Conservation (phyloP, 2,113 vertebrate genomes). For the Cololabis saira region DNA sequence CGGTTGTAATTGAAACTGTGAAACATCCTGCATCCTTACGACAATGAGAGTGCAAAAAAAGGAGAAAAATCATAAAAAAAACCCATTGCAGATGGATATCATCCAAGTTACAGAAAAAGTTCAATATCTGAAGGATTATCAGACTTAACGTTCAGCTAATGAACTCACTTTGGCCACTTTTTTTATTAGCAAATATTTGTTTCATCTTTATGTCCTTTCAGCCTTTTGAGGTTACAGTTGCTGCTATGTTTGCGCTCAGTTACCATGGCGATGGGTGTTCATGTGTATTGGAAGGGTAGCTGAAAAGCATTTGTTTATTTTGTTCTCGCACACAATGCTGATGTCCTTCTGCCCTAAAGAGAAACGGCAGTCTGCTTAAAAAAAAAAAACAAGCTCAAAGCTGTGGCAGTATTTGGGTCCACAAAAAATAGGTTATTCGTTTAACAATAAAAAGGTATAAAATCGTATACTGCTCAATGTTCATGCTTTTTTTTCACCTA, state of each 20-base stretch:
- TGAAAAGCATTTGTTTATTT: neutral
- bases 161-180: no score
- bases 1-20: no score
- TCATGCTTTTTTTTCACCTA: no score
- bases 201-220: neutral
- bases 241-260: neutral
- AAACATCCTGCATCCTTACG: no score
- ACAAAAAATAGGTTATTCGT: no score
- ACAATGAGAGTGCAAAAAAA: no score
- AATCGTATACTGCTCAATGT: no score
- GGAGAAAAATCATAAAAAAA: no score
- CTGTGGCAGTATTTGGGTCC: no score
- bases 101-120: neutral
- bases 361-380: neutral
- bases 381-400: neutral
- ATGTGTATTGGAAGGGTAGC: neutral
- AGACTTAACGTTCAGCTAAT: neutral
- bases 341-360: neutral
- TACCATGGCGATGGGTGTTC: neutral
- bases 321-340: constrained; percentile 3
- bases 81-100: no score
- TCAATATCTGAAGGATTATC: neutral
- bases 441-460: no score
- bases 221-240: neutral
- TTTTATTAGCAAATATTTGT: neutral